Conservation (phyloP, 1,140 invertebrate species). For the Aporrectodea caliginosa region DNA sequence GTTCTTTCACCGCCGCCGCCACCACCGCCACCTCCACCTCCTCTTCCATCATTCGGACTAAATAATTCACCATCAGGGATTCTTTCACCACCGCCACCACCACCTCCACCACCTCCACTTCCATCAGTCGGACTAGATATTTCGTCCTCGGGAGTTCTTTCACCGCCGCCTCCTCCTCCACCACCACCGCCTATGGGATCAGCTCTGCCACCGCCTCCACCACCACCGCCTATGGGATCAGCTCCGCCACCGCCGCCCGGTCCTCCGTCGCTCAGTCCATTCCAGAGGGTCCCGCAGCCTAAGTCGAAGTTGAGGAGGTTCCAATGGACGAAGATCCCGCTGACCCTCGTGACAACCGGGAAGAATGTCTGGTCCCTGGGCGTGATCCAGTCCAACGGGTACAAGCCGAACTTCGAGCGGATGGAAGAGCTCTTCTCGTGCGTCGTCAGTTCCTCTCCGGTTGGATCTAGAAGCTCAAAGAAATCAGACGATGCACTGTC, state of each 20-base stretch:
- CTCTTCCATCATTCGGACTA: background rate
- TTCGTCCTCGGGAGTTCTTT: too few relatives aligned
- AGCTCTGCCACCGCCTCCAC: slow-evolving; percentile 29
- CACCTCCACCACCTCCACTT: background rate
- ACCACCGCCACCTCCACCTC: slow-evolving; percentile 1
- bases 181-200: slow-evolving; percentile 50
- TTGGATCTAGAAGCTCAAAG: slow-evolving; percentile 6
- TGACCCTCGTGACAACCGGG: slow-evolving; percentile 41
- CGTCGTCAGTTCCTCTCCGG: slow-evolving; percentile 12
- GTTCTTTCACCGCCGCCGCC: slow-evolving; percentile 24
- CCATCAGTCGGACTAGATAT: too few relatives aligned
- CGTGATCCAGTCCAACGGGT: slow-evolving; percentile 45
- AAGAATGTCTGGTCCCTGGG: slow-evolving; percentile 36
- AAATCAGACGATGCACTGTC: slow-evolving; percentile 37
- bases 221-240: background rate
- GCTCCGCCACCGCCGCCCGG: slow-evolving; percentile 30
- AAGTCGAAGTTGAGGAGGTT: slow-evolving; percentile 47
- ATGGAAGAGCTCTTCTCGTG: slow-evolving; percentile 52
- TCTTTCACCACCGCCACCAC: background rate
- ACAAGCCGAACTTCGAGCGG: slow-evolving; percentile 36
- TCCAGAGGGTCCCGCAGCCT: slow-evolving; percentile 48
- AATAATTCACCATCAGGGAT: too few relatives aligned
- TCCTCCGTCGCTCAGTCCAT: too few relatives aligned
- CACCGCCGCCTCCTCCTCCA: slow-evolving; percentile 45
- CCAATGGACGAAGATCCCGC: slow-evolving; percentile 52